Percentiles rank a stretch among this genome's conserved stretches.
These are phyloP conservation scores for Myocastor coypus DNA, from an alignment of 2,113 vertebrate genomes.

Conservation along the genomic window DNA sequence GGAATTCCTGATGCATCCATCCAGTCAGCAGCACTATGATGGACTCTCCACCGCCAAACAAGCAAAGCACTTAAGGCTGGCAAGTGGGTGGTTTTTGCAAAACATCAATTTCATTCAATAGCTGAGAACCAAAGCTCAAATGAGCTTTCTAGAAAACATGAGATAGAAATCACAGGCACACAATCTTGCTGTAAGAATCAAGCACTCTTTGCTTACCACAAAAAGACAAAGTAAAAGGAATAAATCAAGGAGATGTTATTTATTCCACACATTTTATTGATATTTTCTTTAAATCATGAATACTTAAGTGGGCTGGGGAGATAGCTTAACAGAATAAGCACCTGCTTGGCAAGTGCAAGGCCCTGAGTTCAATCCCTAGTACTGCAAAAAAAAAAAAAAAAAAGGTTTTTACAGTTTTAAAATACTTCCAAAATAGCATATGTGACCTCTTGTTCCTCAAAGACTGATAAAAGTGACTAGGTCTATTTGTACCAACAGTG, in stretches of 20 bases:
- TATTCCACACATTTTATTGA: constrained; percentile 17
- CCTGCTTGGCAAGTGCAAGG: too few relatives aligned
- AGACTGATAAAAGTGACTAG: neutral
- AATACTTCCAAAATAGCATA: constrained; percentile 41
- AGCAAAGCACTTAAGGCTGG: neutral
- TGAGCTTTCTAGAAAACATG: constrained; percentile 3
- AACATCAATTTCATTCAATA: neutral
- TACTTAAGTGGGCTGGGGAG: too few relatives aligned
- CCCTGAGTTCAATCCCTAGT: too few relatives aligned
- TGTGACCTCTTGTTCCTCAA: neutral
- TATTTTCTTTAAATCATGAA: neutral
- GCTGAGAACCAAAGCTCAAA: constrained; percentile 15
- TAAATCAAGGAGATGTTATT: neutral
- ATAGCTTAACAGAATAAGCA: too few relatives aligned
- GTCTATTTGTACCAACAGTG: neutral
- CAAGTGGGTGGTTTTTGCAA: neutral
- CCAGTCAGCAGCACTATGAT: neutral
- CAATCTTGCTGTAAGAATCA: neutral
- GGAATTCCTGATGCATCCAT: neutral
- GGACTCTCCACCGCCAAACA: neutral
- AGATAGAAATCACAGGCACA: constrained; percentile 10
- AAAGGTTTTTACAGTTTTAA: constrained; percentile 14
- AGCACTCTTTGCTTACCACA: neutral
- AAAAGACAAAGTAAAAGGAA: neutral
- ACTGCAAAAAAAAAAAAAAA: too few relatives aligned